Base-by-base conservation (phyloP, 2,797 vertebrate species). In the Leuciscus waleckii region DNA sequence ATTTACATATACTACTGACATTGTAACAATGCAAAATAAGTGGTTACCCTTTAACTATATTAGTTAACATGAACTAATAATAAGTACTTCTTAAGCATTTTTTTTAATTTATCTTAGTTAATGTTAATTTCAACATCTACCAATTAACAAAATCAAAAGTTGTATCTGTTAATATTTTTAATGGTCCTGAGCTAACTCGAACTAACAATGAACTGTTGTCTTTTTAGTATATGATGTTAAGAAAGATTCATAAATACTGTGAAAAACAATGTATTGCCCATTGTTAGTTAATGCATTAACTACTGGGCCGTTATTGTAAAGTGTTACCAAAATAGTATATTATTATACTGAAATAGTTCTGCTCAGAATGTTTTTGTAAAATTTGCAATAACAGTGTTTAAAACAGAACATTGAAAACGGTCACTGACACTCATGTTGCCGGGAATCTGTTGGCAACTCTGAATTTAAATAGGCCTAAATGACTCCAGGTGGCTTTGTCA, bases 401-500 rank as follows among this genome's bases (percentile, higher is more conserved):
- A 61, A 61, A 58, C 54, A 58, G 54, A 58, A 58, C 54, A 58
- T 58, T 58, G 49, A 37, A 37, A 51, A 32, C 2, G 19, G 51
- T 56, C 19, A 1, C 70, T 73, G 70, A 19, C 0, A 10, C 75
- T 58, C 35, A 17, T 17, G 32, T 58, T 35, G 13, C 51, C 8
- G 7, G 51, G 7, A 54, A 54, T 75, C 46, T 58, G 54, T 58
- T 58, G 0, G 10, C 73, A 76, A 14, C 49, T 75, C 26, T 56
- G 74, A 61, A 41, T 78, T 41, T 2, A 61, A 61, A 41, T 29
- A 65, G 3, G 14, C 63, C 63, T 32, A 58, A 78, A 61, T 61
- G 54, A 58, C 54, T 61, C 56, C 75, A 41, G 75, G 23, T 78
- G 54, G 23, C 37, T 78, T 41, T 78, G 75, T 39, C 54, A 2